A percentile compares a stretch with the other conserved stretches of the same genome.
These are phyloP conservation scores for Poecilobothrus nobilitatus DNA, from an alignment of 2,888 invertebrate species.

Conservation along the genomic window DNA sequence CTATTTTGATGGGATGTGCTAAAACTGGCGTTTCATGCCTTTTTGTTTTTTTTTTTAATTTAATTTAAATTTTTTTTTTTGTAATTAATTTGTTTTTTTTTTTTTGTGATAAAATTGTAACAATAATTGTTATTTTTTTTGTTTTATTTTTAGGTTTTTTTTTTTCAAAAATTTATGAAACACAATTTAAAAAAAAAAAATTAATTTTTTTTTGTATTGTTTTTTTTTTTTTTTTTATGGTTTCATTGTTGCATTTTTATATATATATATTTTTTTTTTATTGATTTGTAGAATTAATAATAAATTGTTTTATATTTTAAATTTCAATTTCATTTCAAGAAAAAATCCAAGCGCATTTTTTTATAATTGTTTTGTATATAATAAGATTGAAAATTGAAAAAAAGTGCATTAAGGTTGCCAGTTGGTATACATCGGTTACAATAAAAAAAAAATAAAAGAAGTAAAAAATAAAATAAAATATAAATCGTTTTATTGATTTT, in stretches of 20 bases:
- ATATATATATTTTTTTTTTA: slow-evolving; percentile 11
- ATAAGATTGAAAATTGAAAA: neutral
- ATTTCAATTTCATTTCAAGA: too few relatives aligned
- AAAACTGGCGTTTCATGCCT: slow-evolving; percentile 85
- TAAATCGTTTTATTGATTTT: neutral
- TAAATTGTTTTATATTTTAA: too few relatives aligned
- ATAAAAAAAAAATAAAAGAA: neutral
- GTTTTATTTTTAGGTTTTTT: neutral
- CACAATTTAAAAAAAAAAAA: too few relatives aligned
- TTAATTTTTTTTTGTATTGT: neutral
- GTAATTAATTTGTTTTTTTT: neutral
- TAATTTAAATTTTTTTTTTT: slow-evolving; percentile 8
- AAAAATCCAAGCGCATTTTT: neutral
- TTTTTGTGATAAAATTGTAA: neutral
- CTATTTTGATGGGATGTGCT: slow-evolving; percentile 68
- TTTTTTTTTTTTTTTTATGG: slow-evolving; percentile 12
- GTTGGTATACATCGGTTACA: neutral
- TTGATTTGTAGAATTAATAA: too few relatives aligned
- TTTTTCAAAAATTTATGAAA: neutral
- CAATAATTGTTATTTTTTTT: slow-evolving; percentile 9
- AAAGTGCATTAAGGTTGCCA: neutral
- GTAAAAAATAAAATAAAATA: neutral
- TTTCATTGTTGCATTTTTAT: slow-evolving; percentile 11
- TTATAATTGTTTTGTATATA: neutral
- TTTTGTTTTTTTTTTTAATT: slow-evolving; percentile 18